These are phyloP conservation scores for Eurytoma adleriae DNA, from an alignment of 2,888 invertebrate species.

Conservation along the genomic window DNA sequence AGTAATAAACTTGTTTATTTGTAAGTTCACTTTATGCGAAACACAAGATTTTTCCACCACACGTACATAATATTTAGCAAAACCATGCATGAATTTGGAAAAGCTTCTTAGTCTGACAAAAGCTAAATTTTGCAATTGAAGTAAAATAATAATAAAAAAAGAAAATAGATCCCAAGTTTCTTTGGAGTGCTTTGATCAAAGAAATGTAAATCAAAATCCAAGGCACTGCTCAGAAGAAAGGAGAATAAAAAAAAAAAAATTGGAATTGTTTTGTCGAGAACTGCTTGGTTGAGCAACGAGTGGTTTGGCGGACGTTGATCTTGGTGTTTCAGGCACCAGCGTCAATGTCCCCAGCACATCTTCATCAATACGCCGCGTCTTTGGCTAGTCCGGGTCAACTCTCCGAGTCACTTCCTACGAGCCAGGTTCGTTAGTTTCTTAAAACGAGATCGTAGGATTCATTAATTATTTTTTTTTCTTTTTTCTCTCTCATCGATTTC, in stretches of 20 bases:
- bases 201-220: neutral
- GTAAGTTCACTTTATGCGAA: neutral
- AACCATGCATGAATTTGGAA: conserved; percentile 53
- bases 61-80: conserved; percentile 38
- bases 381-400: conserved; percentile 78
- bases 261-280: conserved; percentile 51
- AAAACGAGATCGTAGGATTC: conserved; percentile 47
- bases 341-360: conserved; percentile 92
- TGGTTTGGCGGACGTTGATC: conserved; percentile 61
- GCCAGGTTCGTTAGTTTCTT: conserved; percentile 82
- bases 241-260: conserved; percentile 40
- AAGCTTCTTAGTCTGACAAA: conserved; percentile 54
- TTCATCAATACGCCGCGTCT: conserved; percentile 83
- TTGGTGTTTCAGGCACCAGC: conserved; percentile 86
- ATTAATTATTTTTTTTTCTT: conserved; percentile 37
- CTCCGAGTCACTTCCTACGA: conserved; percentile 88
- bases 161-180: conserved; percentile 20
- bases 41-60: conserved; percentile 44
- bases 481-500: conserved; percentile 39
- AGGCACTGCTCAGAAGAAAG: neutral
- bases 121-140: conserved; percentile 33
- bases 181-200: conserved; percentile 16
- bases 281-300: conserved; percentile 52
- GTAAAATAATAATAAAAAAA: conserved; percentile 9
- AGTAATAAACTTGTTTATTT: neutral